phyloP scores from a whole-genome alignment of 2,888 invertebrate species.

The Adelognathus sp. region DNA sequence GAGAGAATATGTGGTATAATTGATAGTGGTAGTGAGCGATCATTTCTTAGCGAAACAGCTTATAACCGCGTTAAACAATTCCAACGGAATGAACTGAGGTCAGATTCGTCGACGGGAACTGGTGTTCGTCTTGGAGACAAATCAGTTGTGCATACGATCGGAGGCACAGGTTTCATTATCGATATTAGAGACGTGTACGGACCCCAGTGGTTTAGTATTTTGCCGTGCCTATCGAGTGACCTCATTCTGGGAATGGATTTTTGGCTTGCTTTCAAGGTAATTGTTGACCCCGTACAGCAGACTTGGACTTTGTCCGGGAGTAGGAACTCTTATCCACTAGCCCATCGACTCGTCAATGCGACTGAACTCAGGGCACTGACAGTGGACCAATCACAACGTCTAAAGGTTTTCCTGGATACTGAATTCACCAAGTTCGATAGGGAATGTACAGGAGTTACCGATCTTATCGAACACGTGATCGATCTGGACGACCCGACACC shows the following conservation, averaged over 20 bases:
- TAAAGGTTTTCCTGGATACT: slow-evolving; percentile 29
- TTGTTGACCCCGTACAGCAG: slow-evolving; percentile 3
- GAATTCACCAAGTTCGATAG: slow-evolving; percentile 42
- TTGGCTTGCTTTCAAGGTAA: slow-evolving; percentile 40
- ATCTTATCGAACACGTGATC: slow-evolving; percentile 43
- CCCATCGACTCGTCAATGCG: neutral
- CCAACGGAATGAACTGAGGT: neutral
- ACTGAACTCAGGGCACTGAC: slow-evolving; percentile 20
- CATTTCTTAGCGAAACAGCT: slow-evolving; percentile 11
- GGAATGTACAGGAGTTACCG: slow-evolving; percentile 40
- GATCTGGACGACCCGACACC: slow-evolving; percentile 42
- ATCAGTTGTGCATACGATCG: slow-evolving; percentile 13
- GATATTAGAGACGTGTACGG: slow-evolving; percentile 38
- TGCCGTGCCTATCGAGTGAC: slow-evolving; percentile 16
- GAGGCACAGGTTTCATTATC: slow-evolving; percentile 40
- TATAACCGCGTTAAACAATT: slow-evolving; percentile 20
- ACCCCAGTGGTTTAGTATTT: slow-evolving; percentile 20
- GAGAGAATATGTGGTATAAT: slow-evolving; percentile 27
- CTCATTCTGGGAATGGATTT: slow-evolving; percentile 43
- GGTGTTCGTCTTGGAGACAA: slow-evolving; percentile 9
- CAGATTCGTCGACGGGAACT: neutral
- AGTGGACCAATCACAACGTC: neutral
- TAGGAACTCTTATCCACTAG: slow-evolving; percentile 6
- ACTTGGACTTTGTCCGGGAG: slow-evolving; percentile 40
- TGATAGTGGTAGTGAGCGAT: slow-evolving; percentile 35